Evolutionary conservation across 35 echinoderm and acorn worm species (phyloP).

Genomic region (Holothuria glaberrima): DNA sequence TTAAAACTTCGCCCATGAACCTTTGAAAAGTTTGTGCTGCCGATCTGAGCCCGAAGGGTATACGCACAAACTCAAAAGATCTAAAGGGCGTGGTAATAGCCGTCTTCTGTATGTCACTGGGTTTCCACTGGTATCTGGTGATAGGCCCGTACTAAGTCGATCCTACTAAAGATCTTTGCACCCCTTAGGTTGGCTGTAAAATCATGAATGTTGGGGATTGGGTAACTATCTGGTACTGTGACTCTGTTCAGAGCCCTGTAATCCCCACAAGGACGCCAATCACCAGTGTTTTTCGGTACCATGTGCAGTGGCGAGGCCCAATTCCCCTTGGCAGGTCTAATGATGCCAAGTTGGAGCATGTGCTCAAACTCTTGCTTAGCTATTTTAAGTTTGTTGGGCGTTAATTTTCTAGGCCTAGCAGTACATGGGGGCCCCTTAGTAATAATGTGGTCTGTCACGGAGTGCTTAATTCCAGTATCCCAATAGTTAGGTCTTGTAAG

Average conservation of each 20-base stretch:
- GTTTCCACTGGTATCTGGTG: slow-evolving; percentile 70
- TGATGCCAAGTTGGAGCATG: slow-evolving; percentile 65
- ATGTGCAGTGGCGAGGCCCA: slow-evolving; percentile 76
- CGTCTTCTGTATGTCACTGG: slow-evolving; percentile 67
- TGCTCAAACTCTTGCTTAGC: slow-evolving; percentile 66
- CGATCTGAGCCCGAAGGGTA: slow-evolving; percentile 70
- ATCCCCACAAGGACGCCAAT: slow-evolving; percentile 82
- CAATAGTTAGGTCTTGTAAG: neutral
- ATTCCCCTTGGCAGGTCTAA: slow-evolving; percentile 37
- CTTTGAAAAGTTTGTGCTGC: slow-evolving; percentile 70
- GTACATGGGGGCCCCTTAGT: neutral
- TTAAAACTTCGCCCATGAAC: slow-evolving; percentile 66
- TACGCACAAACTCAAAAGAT: slow-evolving; percentile 57
- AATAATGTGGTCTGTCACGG: neutral
- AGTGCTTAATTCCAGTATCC: neutral
- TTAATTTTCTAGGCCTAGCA: neutral
- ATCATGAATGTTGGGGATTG: no score
- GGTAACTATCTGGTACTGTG: slow-evolving; percentile 70
- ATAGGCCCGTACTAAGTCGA: slow-evolving; percentile 66
- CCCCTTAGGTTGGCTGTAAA: no score
- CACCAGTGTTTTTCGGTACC: slow-evolving; percentile 64
- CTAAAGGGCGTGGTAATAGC: slow-evolving; percentile 71
- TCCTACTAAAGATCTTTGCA: slow-evolving; percentile 54
- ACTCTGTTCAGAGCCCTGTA: slow-evolving; percentile 67
- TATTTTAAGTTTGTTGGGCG: slow-evolving; percentile 51